Percentiles rank a stretch among this genome's conserved stretches.
Evolutionary conservation across 1,140 invertebrate species (phyloP).

Genomic region (Rhyzopertha dominica): DNA sequence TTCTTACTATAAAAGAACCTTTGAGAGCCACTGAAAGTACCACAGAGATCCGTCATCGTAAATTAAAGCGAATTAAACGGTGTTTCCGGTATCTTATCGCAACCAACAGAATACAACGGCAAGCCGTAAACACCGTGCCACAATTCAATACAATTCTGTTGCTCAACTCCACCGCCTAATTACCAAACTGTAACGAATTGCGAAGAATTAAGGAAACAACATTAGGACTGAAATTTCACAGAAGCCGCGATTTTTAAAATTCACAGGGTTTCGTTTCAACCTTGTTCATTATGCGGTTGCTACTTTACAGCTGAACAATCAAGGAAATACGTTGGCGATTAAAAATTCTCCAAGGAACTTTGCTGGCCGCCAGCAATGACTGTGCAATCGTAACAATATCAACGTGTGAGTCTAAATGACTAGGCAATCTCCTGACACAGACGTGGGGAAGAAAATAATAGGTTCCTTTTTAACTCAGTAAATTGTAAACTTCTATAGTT

Average conservation of each 20-base stretch:
- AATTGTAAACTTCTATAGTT: constrained; percentile 20
- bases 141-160: too few relatives aligned
- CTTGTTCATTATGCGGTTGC: constrained; percentile 17
- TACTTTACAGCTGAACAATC: constrained; percentile 21
- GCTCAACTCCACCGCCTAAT: too few relatives aligned
- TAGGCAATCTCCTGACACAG: constrained; percentile 17
- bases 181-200: too few relatives aligned
- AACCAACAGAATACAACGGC: too few relatives aligned
- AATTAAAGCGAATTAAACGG: too few relatives aligned
- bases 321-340: constrained; percentile 10
- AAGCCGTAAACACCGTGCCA: too few relatives aligned
- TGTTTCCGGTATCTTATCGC: too few relatives aligned
- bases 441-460: constrained; percentile 20
- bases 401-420: constrained; percentile 28
- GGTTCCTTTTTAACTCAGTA: constrained; percentile 21
- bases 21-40: too few relatives aligned
- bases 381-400: constrained; percentile 29
- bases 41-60: too few relatives aligned
- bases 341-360: constrained; percentile 14
- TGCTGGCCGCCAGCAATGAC: constrained; percentile 22
- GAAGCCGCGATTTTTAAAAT: constrained; percentile 15
- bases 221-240: constrained; percentile 16
- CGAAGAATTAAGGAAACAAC: too few relatives aligned
- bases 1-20: too few relatives aligned
- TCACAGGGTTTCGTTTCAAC: constrained; percentile 12